Conservation (phyloP, 1,140 invertebrate genomes). For the Scaptomyza hsui region DNA sequence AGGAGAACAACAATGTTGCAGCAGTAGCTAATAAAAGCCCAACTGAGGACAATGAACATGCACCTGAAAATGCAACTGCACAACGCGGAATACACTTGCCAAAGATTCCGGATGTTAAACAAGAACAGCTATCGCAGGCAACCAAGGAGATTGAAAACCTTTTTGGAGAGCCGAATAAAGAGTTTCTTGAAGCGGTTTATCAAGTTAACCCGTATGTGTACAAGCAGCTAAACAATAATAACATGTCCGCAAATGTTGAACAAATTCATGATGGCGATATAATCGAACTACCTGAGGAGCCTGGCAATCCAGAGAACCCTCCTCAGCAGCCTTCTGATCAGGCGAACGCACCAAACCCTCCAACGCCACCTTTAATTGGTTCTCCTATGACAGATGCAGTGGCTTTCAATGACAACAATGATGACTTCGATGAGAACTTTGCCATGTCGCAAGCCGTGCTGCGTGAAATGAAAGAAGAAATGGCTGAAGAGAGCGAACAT, state of each 20-base stretch:
- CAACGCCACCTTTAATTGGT: background rate
- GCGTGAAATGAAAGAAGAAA: conserved; percentile 70
- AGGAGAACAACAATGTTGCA: too few relatives aligned
- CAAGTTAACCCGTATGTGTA: conserved; percentile 57
- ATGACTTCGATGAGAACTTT: conserved; percentile 52
- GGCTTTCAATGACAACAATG: background rate
- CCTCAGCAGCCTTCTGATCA: background rate
- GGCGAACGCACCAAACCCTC: background rate
- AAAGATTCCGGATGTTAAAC: conserved; percentile 55
- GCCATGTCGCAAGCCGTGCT: conserved; percentile 58
- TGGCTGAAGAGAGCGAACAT: conserved; percentile 30
- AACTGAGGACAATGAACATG: background rate
- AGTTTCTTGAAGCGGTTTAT: conserved; percentile 40
- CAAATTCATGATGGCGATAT: conserved; percentile 54
- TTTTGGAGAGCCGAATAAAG: conserved; percentile 66
- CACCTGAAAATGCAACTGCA: background rate
- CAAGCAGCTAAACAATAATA: conserved; percentile 39
- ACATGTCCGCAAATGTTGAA: background rate
- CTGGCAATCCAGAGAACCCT: background rate
- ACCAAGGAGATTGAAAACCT: conserved; percentile 55
- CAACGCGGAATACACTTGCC: conserved; percentile 52
- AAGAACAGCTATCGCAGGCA: conserved; percentile 46
- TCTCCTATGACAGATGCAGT: background rate
- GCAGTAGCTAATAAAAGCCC: background rate
- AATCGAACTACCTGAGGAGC: conserved; percentile 36